Percentiles rank a stretch among this genome's conserved stretches.
Evolutionary conservation across 1,140 invertebrate genomes (phyloP).

Genomic region (Drosophila pseudoananassae): DNA sequence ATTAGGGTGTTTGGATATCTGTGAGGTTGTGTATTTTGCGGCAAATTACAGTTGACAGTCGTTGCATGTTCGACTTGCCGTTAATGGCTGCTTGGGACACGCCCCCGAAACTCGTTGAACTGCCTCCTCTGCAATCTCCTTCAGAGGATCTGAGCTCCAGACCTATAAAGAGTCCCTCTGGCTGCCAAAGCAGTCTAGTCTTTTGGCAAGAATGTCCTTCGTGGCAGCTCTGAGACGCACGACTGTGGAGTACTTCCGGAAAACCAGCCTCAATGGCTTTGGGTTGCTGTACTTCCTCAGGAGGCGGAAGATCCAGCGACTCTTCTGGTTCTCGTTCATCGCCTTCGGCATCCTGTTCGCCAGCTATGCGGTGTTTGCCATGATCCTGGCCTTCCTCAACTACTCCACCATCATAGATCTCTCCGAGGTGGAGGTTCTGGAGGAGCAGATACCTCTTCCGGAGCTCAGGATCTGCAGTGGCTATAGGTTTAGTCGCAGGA

Average conservation of each 20-base stretch:
- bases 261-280: conserved; percentile 70
- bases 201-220: conserved; percentile 42
- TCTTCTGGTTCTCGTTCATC: conserved; percentile 66
- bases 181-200: conserved; percentile 2
- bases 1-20: conserved; percentile 9
- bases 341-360: conserved; percentile 43
- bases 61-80: conserved; percentile 60
- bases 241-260: conserved; percentile 65
- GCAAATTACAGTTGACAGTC: conserved; percentile 65
- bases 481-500: conserved; percentile 52
- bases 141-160: not conserved
- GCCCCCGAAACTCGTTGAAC: conserved; percentile 68
- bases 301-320: conserved; percentile 50
- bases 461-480: conserved; percentile 42
- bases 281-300: conserved; percentile 61
- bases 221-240: conserved; percentile 35
- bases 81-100: conserved; percentile 40
- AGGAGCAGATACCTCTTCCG: conserved; percentile 15
- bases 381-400: conserved; percentile 45
- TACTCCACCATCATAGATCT: conserved; percentile 47
- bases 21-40: conserved; percentile 19
- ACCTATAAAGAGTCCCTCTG: conserved; percentile 19
- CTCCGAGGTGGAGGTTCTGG: conserved; percentile 4
- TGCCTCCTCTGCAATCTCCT: conserved; percentile 14
- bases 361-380: conserved; percentile 38